Percentiles rank a stretch among this genome's conserved stretches.
These are phyloP conservation scores for Neosalanx taihuensis DNA, from an alignment of 2,797 vertebrate genomes.

Conservation along the genomic window DNA sequence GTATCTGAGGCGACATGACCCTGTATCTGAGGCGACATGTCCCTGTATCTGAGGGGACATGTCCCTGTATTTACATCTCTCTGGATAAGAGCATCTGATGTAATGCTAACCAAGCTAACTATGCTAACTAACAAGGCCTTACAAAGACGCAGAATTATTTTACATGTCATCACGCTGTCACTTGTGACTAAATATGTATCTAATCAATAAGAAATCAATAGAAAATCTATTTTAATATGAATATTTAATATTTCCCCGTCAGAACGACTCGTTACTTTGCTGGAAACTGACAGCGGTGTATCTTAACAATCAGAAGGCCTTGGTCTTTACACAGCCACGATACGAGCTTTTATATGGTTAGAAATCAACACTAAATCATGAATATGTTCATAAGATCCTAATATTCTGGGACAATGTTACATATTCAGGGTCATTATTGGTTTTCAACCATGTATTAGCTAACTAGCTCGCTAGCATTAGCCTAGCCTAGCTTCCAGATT, in stretches of 20 bases:
- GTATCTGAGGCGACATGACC: too few species aligned
- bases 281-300: not conserved
- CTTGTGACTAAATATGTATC: not conserved
- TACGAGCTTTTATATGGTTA: not conserved
- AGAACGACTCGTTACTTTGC: not conserved
- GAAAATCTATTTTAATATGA: not conserved
- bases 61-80: too few species aligned
- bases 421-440: not conserved
- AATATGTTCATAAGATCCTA: not conserved
- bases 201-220: not conserved
- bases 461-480: not conserved
- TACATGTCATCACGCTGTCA: not conserved
- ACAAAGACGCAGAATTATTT: not conserved
- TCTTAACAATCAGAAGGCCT: not conserved
- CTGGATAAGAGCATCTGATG: too few species aligned
- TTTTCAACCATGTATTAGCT: not conserved
- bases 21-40: too few species aligned
- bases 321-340: not conserved
- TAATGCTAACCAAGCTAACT: not conserved
- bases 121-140: too few species aligned
- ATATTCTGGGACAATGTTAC: not conserved
- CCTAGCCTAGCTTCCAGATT: too few species aligned
- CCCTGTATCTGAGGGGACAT: too few species aligned
- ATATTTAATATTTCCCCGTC: not conserved
- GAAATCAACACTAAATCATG: not conserved